Percentiles rank a stretch among this genome's conserved stretches.
phyloP scores from a whole-genome alignment of 2,113 vertebrate genomes.

The Axis porcinus region DNA sequence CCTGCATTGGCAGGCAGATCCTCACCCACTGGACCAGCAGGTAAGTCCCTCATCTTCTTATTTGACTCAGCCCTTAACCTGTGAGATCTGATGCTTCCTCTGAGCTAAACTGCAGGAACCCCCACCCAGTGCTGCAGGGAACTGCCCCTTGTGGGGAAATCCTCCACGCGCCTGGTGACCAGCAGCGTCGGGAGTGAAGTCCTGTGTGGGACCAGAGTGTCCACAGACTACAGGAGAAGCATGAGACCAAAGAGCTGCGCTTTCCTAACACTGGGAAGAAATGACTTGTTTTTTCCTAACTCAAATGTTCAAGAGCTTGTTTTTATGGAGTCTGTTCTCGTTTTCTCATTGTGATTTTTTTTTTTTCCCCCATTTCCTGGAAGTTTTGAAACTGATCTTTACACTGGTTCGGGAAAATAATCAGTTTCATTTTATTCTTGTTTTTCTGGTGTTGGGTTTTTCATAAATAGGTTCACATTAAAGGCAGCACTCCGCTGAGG shows the following conservation, averaged over 20 bases:
- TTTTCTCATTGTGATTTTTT: not conserved
- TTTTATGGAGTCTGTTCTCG: not conserved
- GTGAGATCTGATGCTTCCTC: not conserved
- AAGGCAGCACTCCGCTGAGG: not conserved
- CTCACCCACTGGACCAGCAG: not conserved
- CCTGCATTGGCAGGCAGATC: not conserved
- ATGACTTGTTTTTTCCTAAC: rapidly evolving
- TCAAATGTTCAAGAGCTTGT: not conserved
- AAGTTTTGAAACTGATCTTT: not conserved
- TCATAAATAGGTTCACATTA: rapidly evolving
- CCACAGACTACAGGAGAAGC: not conserved
- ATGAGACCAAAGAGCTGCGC: not conserved
- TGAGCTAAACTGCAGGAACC: not conserved
- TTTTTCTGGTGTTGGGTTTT: not conserved
- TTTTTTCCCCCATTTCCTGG: not conserved
- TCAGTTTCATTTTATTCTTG: not conserved
- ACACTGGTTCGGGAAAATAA: not conserved
- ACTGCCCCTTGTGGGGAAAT: not conserved
- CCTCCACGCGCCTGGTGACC: not conserved
- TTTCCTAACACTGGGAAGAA: not conserved
- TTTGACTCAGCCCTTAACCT: not conserved
- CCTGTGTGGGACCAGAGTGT: not conserved
- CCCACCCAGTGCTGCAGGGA: not conserved
- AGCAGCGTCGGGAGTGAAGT: not conserved
- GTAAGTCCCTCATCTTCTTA: not conserved